Evolutionary conservation across 2,797 vertebrate species (phyloP).

Genomic region (Enteromius treurensis): DNA sequence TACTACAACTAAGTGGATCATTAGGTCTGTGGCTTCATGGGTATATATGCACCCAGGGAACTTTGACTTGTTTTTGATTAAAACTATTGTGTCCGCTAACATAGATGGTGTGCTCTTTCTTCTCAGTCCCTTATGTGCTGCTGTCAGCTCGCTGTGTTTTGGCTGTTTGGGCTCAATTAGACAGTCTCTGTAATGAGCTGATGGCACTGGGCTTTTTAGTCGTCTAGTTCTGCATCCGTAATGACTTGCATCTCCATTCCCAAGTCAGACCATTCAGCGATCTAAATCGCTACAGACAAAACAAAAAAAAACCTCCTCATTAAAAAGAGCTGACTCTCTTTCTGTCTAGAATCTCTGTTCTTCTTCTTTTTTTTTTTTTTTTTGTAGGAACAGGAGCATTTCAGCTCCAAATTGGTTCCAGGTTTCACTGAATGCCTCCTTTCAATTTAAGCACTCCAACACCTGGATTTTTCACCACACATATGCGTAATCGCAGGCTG

Average conservation of each 20-base stretch:
- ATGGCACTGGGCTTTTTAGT: constrained; percentile 30
- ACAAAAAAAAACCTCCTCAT: background rate
- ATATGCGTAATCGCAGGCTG: constrained; percentile 27
- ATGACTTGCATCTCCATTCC: constrained; percentile 18
- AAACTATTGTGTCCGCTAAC: constrained; percentile 34
- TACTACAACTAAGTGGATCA: constrained; percentile 46
- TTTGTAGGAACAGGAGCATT: constrained; percentile 28
- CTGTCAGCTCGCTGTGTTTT: constrained; percentile 19
- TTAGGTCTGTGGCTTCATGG: constrained; percentile 28
- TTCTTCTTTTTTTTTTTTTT: background rate
- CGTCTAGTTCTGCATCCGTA: constrained; percentile 18
- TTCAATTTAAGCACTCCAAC: constrained; percentile 16
- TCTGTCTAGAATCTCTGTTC: constrained; percentile 11
- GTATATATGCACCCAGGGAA: constrained; percentile 6
- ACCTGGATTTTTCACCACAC: constrained; percentile 27
- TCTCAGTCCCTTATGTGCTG: constrained; percentile 17
- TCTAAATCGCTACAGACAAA: background rate
- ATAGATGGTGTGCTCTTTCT: background rate
- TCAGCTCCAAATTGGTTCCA: constrained; percentile 37
- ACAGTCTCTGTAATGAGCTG: constrained; percentile 33
- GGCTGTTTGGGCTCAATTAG: constrained; percentile 33
- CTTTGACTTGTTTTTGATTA: constrained; percentile 34
- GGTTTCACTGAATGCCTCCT: constrained; percentile 24
- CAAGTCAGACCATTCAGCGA: constrained; percentile 9
- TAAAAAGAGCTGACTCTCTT: background rate